Evolutionary conservation across 2,113 vertebrate species (phyloP).

Genomic region (Orthochromis indermauri): DNA sequence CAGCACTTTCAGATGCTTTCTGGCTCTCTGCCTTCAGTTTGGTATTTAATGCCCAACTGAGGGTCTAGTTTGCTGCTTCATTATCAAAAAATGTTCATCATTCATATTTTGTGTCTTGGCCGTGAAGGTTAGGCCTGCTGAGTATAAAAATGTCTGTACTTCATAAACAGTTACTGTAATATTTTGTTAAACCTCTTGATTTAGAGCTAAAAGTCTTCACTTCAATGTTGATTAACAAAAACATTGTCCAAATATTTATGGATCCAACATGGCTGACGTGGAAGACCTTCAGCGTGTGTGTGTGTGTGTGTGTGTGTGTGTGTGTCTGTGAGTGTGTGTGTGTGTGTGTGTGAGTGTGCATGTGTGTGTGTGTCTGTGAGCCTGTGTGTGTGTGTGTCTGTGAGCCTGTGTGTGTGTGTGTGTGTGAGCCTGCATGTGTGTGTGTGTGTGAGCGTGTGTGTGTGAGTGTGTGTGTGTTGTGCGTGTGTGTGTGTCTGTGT

Average conservation of each 20-base stretch:
- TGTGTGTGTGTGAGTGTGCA: too few species aligned
- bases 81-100: background rate
- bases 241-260: background rate
- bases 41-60: background rate
- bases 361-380: too few species aligned
- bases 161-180: background rate
- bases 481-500: too few species aligned
- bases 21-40: background rate
- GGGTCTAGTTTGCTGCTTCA: background rate
- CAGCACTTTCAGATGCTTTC: background rate
- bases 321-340: too few species aligned
- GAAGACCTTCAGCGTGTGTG: background rate
- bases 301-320: too few species aligned
- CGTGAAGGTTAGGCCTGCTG: background rate
- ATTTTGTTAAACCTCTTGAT: background rate
- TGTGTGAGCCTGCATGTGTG: too few species aligned
- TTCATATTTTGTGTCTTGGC: background rate
- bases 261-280: background rate
- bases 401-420: too few species aligned
- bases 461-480: too few species aligned
- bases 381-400: too few species aligned
- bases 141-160: background rate
- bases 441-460: too few species aligned
- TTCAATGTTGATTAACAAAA: background rate
- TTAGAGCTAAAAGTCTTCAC: background rate